Percentiles rank a stretch among this genome's conserved stretches.
Evolutionary conservation across 1,140 invertebrate species (phyloP).

Genomic region (Lanistes nyassanus): DNA sequence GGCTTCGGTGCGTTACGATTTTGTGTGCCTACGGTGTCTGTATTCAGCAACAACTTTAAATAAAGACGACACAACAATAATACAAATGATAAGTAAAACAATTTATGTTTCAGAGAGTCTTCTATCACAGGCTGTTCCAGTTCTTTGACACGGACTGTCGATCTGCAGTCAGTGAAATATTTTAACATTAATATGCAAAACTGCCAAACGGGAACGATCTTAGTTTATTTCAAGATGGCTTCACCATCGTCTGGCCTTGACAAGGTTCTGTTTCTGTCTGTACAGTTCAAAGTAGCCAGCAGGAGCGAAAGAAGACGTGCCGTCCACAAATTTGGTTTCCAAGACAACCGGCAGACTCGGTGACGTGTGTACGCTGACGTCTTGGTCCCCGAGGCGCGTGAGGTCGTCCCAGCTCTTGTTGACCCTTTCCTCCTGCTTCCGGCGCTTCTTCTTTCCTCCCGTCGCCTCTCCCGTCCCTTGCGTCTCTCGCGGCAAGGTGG

Average conservation of each 20-base stretch:
- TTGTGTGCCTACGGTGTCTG: too few relatives aligned
- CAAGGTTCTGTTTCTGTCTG: conserved; percentile 32
- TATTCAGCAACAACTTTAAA: too few relatives aligned
- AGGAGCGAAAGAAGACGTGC: background rate
- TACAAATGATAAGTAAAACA: too few relatives aligned
- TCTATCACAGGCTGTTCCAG: too few relatives aligned
- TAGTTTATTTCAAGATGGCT: too few relatives aligned
- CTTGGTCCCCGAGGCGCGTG: background rate
- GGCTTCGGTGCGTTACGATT: too few relatives aligned
- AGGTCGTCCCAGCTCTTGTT: conserved; percentile 26
- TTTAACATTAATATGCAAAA: too few relatives aligned
- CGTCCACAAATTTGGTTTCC: conserved; percentile 12
- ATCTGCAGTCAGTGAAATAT: too few relatives aligned
- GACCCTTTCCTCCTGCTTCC: background rate
- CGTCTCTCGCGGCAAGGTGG: background rate
- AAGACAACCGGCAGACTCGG: conserved; percentile 16
- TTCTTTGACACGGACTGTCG: too few relatives aligned
- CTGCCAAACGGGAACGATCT: too few relatives aligned
- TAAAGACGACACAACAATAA: too few relatives aligned
- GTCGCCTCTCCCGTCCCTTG: background rate
- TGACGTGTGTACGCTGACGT: conserved; percentile 7
- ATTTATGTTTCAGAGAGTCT: too few relatives aligned
- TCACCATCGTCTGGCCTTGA: conserved; percentile 6
- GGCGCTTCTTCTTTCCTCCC: background rate
- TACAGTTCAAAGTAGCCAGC: conserved; percentile 33